A percentile compares a stretch with the other conserved stretches of the same genome.
Evolutionary conservation across 2,113 vertebrate genomes (phyloP).

Genomic region (Anoura caudifer): DNA sequence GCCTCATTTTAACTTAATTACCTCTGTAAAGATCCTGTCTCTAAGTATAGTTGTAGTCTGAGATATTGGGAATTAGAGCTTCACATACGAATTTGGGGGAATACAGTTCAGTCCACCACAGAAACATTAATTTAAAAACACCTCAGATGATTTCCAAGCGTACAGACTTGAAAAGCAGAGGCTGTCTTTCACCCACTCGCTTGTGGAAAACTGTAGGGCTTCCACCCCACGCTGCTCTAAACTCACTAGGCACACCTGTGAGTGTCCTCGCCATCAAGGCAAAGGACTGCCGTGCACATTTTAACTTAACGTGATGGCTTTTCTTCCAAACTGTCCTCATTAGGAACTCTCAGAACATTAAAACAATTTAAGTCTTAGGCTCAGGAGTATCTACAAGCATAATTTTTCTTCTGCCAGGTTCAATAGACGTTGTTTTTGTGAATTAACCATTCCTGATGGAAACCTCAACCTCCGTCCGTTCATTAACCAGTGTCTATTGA

Average conservation of each 20-base stretch:
- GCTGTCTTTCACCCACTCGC: not conserved
- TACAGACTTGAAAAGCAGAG: not conserved
- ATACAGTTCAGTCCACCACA: not conserved
- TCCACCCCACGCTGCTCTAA: not conserved
- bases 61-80: not conserved
- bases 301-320: not conserved
- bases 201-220: not conserved
- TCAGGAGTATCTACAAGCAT: constrained; percentile 17
- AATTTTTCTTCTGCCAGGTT: not conserved
- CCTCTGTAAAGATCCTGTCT: not conserved
- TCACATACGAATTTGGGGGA: not conserved
- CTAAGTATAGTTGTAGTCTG: not conserved
- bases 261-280: not conserved
- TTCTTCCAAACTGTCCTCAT: constrained; percentile 28
- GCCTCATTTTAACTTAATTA: not conserved
- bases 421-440: not conserved
- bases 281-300: not conserved
- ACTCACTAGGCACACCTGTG: constrained; percentile 15
- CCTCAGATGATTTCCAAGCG: not conserved
- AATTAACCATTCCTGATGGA: not conserved
- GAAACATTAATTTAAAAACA: not conserved
- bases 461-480: not conserved
- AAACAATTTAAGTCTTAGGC: constrained; percentile 11
- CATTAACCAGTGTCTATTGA: not conserved
- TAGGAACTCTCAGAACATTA: constrained; percentile 19